Percentiles rank a stretch among this genome's conserved stretches.
These are phyloP conservation scores for Ips typographus DNA, from an alignment of 1,140 invertebrate genomes.

Conservation along the genomic window DNA sequence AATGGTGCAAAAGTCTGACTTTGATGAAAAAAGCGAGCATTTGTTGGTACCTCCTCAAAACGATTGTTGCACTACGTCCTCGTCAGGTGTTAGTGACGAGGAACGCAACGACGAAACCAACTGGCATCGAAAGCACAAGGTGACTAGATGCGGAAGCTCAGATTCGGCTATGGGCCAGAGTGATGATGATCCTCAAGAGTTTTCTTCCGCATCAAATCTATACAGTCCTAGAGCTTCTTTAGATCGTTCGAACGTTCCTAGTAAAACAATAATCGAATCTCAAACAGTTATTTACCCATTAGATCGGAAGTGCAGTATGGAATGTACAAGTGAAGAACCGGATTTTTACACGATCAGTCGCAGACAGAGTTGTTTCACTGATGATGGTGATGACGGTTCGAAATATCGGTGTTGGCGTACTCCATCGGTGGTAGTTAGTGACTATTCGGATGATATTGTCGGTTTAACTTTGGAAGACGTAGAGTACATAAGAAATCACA, in stretches of 20 bases:
- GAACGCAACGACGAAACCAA: conserved; percentile 39
- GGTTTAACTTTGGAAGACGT: conserved; percentile 66
- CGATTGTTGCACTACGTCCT: conserved; percentile 47
- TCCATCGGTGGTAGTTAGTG: conserved; percentile 80
- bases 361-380: conserved; percentile 55
- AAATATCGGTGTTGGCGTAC: conserved; percentile 66
- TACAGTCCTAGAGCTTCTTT: conserved; percentile 44
- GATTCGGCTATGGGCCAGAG: conserved; percentile 59
- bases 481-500: conserved; percentile 60
- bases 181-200: conserved; percentile 54
- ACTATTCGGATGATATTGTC: conserved; percentile 75
- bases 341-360: conserved; percentile 49
- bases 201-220: conserved; percentile 26
- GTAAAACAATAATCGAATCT: conserved; percentile 47
- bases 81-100: conserved; percentile 48
- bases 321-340: conserved; percentile 46
- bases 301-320: conserved; percentile 46
- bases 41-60: conserved; percentile 43
- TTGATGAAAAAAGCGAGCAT: conserved; percentile 12
- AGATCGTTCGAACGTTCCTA: conserved; percentile 47
- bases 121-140: conserved; percentile 35
- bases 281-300: conserved; percentile 45
- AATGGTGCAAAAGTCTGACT: conserved; percentile 33
- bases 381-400: conserved; percentile 50
- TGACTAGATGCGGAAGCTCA: conserved; percentile 55